These are phyloP conservation scores for Diacarnus erythraeanus DNA, from an alignment of 37 sponge, comb jelly and placozoan species.

Conservation along the genomic window DNA sequence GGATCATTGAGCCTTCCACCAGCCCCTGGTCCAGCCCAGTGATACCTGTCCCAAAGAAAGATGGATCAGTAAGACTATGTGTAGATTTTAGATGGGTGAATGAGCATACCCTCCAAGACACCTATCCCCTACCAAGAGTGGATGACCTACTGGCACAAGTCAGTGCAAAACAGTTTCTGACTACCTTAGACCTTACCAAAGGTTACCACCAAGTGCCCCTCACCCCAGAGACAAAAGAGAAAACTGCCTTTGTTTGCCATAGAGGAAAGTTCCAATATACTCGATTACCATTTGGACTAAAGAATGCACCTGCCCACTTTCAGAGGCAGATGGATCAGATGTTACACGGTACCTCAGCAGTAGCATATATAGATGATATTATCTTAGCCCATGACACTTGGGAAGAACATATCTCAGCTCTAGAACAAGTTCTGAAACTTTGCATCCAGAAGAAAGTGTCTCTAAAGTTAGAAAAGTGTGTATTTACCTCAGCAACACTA, in stretches of 20 bases:
- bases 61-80: conserved; percentile 12
- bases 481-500: background rate
- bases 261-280: conserved; percentile 1
- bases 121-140: conserved; percentile 12
- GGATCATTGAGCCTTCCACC: conserved; percentile 3
- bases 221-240: background rate
- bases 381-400: background rate
- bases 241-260: conserved; percentile 10
- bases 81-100: conserved; percentile 16
- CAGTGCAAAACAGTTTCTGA: background rate
- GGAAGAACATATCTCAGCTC: background rate
- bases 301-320: conserved; percentile 16
- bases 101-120: background rate
- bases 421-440: background rate
- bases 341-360: background rate
- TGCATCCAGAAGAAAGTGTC: background rate
- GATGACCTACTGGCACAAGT: conserved; percentile 12
- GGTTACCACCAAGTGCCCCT: background rate
- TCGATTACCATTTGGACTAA: conserved; percentile 12
- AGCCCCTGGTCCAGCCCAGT: conserved; percentile 20
- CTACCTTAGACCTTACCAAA: background rate
- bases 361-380: conserved; percentile 5
- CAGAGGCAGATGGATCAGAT: conserved; percentile 11
- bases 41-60: conserved; percentile 15
- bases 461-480: background rate